phyloP scores from a whole-genome alignment of 2,888 invertebrate species.

The Spodoptera exigua region DNA sequence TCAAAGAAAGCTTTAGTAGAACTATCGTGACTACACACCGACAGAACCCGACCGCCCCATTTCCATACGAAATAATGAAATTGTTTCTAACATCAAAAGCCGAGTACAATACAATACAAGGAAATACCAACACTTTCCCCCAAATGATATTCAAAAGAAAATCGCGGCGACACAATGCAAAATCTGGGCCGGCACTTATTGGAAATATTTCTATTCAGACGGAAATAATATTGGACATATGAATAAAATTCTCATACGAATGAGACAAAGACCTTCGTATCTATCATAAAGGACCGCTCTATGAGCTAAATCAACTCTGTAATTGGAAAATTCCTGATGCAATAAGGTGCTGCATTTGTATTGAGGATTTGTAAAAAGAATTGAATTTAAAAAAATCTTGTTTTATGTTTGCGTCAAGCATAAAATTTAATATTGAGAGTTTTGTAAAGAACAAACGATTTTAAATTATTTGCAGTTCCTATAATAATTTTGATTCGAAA shows the following conservation, averaged over 20 bases:
- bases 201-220: constrained; percentile 81
- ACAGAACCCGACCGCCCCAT: constrained; percentile 24
- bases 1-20: constrained; percentile 47
- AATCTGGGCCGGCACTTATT: constrained; percentile 75
- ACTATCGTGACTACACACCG: constrained; percentile 35
- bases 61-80: constrained; percentile 53
- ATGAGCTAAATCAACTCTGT: constrained; percentile 67
- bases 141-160: constrained; percentile 65
- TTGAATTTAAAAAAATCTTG: too few species aligned
- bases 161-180: constrained; percentile 68
- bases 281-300: constrained; percentile 61
- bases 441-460: too few species aligned
- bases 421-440: too few species aligned
- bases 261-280: constrained; percentile 69
- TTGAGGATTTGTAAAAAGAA: too few species aligned
- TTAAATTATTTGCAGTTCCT: too few species aligned
- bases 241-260: constrained; percentile 76
- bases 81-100: constrained; percentile 53
- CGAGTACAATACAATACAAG: constrained; percentile 44
- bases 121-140: constrained; percentile 56
- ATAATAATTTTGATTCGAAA: too few species aligned
- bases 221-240: constrained; percentile 82
- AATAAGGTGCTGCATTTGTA: constrained; percentile 2
- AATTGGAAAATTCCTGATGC: constrained; percentile 67
- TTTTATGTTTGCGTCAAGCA: too few species aligned